phyloP scores from a whole-genome alignment of 2,888 invertebrate genomes.

The Phaedon cochleariae region DNA sequence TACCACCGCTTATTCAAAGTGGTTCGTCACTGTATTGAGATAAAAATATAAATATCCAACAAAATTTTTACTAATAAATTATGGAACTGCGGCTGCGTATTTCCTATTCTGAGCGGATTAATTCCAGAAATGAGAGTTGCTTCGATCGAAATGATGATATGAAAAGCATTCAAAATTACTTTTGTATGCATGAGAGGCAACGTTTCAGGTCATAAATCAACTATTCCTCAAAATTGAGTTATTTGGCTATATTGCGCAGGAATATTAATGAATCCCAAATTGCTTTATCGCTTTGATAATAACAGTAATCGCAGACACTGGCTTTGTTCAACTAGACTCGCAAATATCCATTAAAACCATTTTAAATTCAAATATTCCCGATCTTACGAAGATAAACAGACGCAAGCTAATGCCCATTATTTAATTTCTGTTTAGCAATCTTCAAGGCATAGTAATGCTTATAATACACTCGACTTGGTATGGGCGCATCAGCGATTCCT shows the following conservation, averaged over 20 bases:
- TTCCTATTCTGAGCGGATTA: too few relatives aligned
- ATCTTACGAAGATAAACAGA: slow-evolving; percentile 26
- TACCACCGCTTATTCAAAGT: too few relatives aligned
- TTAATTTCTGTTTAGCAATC: slow-evolving; percentile 30
- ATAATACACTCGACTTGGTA: slow-evolving; percentile 20
- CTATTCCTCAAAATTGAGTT: slow-evolving; percentile 26
- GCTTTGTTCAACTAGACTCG: slow-evolving; percentile 19
- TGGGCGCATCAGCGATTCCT: slow-evolving; percentile 21
- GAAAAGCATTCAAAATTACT: too few relatives aligned
- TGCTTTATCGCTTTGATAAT: slow-evolving; percentile 22
- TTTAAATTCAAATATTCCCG: slow-evolving; percentile 33
- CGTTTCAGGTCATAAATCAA: not conserved
- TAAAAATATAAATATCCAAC: too few relatives aligned
- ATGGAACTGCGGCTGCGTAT: too few relatives aligned
- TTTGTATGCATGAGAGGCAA: not conserved
- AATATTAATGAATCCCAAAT: slow-evolving; percentile 22
- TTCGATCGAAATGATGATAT: too few relatives aligned
- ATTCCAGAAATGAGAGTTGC: too few relatives aligned
- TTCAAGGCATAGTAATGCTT: slow-evolving; percentile 26
- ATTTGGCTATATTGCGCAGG: slow-evolving; percentile 13
- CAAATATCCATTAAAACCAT: slow-evolving; percentile 21
- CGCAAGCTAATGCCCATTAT: slow-evolving; percentile 29
- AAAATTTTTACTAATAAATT: too few relatives aligned
- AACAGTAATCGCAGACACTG: slow-evolving; percentile 24
- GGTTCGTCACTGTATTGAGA: too few relatives aligned